Percentiles rank a stretch among this genome's conserved stretches.
phyloP scores from a whole-genome alignment of 2,888 invertebrate genomes.

The Metellina segmentata region DNA sequence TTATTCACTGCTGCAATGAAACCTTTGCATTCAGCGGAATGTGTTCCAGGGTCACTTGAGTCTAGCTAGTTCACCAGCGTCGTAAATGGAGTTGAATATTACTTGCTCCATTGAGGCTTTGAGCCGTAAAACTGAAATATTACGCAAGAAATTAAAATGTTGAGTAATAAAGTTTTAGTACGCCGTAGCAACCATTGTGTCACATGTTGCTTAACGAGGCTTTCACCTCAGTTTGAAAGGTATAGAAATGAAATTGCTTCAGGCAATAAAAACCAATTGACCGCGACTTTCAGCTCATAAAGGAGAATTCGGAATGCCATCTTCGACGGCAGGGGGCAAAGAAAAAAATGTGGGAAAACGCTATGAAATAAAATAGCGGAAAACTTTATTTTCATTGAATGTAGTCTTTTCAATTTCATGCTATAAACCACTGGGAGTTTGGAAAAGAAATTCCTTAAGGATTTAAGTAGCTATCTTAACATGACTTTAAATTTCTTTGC shows the following conservation, averaged over 20 bases:
- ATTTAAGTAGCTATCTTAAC: constrained; percentile 44
- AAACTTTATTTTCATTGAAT: constrained; percentile 33
- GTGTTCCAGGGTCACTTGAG: neutral
- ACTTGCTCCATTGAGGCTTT: constrained; percentile 37
- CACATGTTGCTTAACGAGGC: constrained; percentile 47
- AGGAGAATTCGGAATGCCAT: constrained; percentile 30
- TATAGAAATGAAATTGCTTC: constrained; percentile 45
- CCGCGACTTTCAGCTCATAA: constrained; percentile 60
- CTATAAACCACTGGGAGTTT: neutral
- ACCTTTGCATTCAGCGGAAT: constrained; percentile 6
- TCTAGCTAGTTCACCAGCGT: neutral
- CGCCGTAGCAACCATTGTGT: constrained; percentile 11
- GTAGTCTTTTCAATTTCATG: constrained; percentile 31
- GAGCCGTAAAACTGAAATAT: constrained; percentile 55
- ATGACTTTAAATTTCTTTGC: constrained; percentile 4
- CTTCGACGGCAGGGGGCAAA: neutral
- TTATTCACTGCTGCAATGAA: constrained; percentile 20
- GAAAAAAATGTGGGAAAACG: constrained; percentile 19
- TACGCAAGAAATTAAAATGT: constrained; percentile 58
- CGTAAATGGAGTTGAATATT: constrained; percentile 53
- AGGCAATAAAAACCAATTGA: constrained; percentile 66
- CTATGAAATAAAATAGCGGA: constrained; percentile 37
- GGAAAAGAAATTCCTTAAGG: neutral
- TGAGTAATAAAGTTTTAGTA: constrained; percentile 66
- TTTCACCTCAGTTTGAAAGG: constrained; percentile 10